These are phyloP conservation scores for Mandrillus leucophaeus DNA, from an alignment of 2,113 vertebrate species.

Conservation along the genomic window DNA sequence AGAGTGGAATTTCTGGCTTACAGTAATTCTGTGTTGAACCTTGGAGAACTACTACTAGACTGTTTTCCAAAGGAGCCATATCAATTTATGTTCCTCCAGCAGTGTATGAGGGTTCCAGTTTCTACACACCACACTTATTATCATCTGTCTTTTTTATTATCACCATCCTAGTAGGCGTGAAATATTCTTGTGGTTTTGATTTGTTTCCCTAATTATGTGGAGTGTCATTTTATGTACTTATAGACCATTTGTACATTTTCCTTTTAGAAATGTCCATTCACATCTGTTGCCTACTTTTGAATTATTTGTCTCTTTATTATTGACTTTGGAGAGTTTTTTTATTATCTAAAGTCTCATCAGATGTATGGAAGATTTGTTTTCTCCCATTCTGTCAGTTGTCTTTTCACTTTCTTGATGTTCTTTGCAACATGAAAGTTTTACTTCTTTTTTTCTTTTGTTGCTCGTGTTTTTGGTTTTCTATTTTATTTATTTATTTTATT, in stretches of 20 bases:
- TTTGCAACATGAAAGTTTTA: not conserved
- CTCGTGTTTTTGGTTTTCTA: not conserved
- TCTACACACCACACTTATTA: not conserved
- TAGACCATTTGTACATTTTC: not conserved
- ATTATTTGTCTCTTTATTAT: slow-evolving; percentile 19
- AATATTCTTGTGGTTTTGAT: not conserved
- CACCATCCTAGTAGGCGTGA: not conserved
- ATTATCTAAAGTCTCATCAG: not conserved
- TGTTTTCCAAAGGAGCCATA: not conserved
- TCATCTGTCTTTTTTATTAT: not conserved
- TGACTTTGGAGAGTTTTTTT: not conserved
- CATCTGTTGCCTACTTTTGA: not conserved
- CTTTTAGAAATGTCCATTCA: not conserved
- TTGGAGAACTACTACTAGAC: not conserved
- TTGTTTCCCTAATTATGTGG: slow-evolving; percentile 5
- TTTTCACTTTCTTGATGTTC: not conserved
- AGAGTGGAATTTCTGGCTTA: not conserved
- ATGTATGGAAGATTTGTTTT: not conserved
- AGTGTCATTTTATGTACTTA: not conserved
- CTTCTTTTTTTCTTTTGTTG: not conserved
- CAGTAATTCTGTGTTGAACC: not conserved
- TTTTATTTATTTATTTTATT: no score
- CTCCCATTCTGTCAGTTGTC: not conserved
- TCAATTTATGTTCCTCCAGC: not conserved
- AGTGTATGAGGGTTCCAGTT: not conserved